Evolutionary conservation across 2,797 vertebrate genomes (phyloP).

Genomic region (Eptatretus atami): DNA sequence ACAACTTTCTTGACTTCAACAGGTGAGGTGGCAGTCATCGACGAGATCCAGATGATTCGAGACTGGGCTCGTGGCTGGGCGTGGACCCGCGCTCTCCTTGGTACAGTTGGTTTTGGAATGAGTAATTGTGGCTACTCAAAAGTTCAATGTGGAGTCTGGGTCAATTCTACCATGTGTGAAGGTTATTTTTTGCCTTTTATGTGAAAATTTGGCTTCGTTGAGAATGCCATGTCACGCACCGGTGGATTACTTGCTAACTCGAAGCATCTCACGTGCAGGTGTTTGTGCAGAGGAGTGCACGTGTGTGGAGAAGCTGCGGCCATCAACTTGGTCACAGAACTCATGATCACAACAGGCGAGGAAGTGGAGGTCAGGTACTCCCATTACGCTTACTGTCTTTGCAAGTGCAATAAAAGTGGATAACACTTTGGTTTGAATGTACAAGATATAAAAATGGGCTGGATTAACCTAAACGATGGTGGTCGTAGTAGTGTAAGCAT

Average conservation of each 20-base stretch:
- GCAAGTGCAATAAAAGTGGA: too few species aligned
- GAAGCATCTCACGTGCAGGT: conserved; percentile 19
- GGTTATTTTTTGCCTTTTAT: too few species aligned
- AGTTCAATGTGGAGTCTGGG: too few species aligned
- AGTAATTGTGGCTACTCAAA: too few species aligned
- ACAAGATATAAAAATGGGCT: too few species aligned
- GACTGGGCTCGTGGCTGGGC: conserved; percentile 78
- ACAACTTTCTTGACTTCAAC: not conserved
- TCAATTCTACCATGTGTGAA: too few species aligned
- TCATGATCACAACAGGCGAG: conserved; percentile 77
- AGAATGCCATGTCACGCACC: too few species aligned
- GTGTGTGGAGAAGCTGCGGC: conserved; percentile 75
- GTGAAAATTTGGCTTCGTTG: too few species aligned
- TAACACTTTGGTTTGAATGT: too few species aligned
- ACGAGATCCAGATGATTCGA: conserved; percentile 96
- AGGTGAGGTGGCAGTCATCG: conserved; percentile 91
- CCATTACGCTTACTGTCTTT: too few species aligned
- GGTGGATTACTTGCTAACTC: not conserved
- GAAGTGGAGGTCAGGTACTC: conserved; percentile 45
- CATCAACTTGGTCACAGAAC: conserved; percentile 46
- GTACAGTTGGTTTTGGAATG: conserved; percentile 13
- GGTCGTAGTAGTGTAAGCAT: too few species aligned
- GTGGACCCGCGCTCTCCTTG: conserved; percentile 83
- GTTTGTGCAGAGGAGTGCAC: conserved; percentile 74
- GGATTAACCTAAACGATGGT: too few species aligned